Conservation (phyloP, 2,113 vertebrate species). For the Thamnaconus septentrionalis region DNA sequence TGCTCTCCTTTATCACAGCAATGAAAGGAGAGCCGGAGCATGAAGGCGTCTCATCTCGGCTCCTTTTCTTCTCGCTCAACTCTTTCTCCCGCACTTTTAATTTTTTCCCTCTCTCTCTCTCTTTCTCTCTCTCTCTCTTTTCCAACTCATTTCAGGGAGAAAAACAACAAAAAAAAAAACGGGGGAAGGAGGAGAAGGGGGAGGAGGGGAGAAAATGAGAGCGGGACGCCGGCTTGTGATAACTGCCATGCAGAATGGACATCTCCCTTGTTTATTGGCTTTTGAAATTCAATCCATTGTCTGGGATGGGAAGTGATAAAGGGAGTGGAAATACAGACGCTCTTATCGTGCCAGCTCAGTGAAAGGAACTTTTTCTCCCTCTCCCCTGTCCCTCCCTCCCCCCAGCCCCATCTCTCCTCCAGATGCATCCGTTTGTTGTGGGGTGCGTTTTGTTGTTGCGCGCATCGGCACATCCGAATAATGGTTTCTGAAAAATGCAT, state of each 20-base stretch:
- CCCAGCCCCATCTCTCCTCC: constrained; percentile 27
- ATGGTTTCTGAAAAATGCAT: constrained; percentile 72
- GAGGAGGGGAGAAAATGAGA: constrained; percentile 61
- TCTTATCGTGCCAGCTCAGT: constrained; percentile 75
- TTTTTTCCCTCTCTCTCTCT: constrained; percentile 45
- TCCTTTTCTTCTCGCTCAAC: constrained; percentile 59
- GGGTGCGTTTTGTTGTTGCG: constrained; percentile 62
- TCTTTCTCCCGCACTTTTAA: constrained; percentile 69
- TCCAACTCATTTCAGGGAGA: constrained; percentile 55
- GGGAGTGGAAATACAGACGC: constrained; percentile 74
- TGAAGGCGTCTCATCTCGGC: constrained; percentile 69
- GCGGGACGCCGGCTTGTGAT: constrained; percentile 72
- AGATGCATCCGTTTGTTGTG: constrained; percentile 70
- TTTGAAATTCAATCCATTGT: constrained; percentile 80
- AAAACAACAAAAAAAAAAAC: constrained; percentile 35
- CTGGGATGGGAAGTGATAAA: constrained; percentile 74
- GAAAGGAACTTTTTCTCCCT: constrained; percentile 71
- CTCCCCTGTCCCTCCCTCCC: neutral
- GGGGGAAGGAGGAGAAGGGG: constrained; percentile 26
- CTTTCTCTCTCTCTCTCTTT: constrained; percentile 63
- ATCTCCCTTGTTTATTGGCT: constrained; percentile 80
- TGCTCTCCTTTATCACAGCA: constrained; percentile 70
- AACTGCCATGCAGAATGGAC: constrained; percentile 76
- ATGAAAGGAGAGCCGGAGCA: constrained; percentile 71
- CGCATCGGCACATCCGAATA: constrained; percentile 66